Evolutionary conservation across 1,140 invertebrate species (phyloP), one percentile per base, ranked within the genome.

Genomic region (Mactra quadrangularis): DNA sequence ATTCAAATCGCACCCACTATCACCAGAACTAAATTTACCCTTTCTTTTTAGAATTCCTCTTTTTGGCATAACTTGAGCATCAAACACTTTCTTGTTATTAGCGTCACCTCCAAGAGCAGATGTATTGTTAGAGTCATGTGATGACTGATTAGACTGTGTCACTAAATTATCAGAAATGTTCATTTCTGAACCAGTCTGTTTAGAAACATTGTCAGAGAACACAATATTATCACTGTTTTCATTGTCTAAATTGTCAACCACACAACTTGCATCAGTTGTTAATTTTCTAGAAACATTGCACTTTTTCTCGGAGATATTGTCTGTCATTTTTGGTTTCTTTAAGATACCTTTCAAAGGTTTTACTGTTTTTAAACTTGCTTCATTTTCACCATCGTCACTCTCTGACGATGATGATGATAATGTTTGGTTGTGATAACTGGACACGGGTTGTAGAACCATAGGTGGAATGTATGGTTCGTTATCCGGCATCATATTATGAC

Each of bases 401-500:
- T 90, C 89, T 66, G 83, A 87, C 74, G 88, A 85, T 3, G 84
- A 86, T 25, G 85, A 82, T 0, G 86, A 87, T 19, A 85, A 47
- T 53, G 83, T 83, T 13, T 85, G 85, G 66, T 87, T 86, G 31
- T 81, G 64, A 27, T 83, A 78, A 50, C 72, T 78, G 29, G 81
- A 74, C 52, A 84, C 74, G 4, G 68, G 78, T 17, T 83, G 74
- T n/a, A 83, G 77, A 19, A 87, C 64, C 60, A 85, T 83, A 19
- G 71, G 72, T 17, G 62, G 64, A 55, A 87, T 74, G 66, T 90
- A 90, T 13, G 82, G 85, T 33, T 85, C 95, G 74, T 97, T 96
- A 59, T 98, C 93, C 92, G 98, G 98, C 52, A 95, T 96, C 57
- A 96, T 95, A 66, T 96, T 95, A 88, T 97, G 97, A 13, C 96